A percentile compares a stretch with the other conserved stretches of the same genome.
These are phyloP conservation scores for Peromyscus attwateri DNA, from an alignment of 2,797 vertebrate genomes.

Conservation along the genomic window DNA sequence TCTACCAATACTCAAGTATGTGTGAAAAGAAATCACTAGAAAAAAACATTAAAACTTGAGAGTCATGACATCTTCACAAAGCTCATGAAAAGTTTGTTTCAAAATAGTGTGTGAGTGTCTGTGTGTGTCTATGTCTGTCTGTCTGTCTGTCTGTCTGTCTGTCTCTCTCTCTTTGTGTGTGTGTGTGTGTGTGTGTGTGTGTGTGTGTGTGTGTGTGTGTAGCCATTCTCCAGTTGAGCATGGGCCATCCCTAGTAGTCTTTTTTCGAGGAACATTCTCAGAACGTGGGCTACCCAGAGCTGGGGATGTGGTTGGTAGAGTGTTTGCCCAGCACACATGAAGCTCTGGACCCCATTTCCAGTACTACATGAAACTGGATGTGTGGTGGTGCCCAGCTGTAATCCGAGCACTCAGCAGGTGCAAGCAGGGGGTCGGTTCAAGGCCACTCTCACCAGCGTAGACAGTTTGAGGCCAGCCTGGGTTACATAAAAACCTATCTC, in stretches of 20 bases:
- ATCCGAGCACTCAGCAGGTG: neutral
- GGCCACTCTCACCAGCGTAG: neutral
- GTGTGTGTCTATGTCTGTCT: too few relatives aligned
- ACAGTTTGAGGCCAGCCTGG: neutral
- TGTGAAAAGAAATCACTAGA: slow-evolving; percentile 40
- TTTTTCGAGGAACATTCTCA: neutral
- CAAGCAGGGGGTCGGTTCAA: neutral
- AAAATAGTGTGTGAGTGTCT: neutral
- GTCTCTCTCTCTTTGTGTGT: too few relatives aligned
- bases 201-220: neutral
- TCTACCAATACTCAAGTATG: slow-evolving; percentile 92
- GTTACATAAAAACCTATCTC: neutral
- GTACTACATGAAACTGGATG: neutral
- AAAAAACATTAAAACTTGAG: neutral
- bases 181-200: too few relatives aligned
- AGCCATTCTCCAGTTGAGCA: neutral
- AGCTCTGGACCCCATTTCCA: neutral
- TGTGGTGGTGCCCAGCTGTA: neutral
- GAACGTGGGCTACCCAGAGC: neutral
- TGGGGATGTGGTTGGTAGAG: neutral
- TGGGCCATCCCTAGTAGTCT: neutral
- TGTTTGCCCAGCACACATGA: neutral
- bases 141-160: neutral
- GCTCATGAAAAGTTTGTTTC: neutral
- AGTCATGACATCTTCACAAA: neutral